A percentile compares a stretch with the other conserved stretches of the same genome.
phyloP scores from a whole-genome alignment of 2,888 invertebrate species.

The Prenolepis imparis region DNA sequence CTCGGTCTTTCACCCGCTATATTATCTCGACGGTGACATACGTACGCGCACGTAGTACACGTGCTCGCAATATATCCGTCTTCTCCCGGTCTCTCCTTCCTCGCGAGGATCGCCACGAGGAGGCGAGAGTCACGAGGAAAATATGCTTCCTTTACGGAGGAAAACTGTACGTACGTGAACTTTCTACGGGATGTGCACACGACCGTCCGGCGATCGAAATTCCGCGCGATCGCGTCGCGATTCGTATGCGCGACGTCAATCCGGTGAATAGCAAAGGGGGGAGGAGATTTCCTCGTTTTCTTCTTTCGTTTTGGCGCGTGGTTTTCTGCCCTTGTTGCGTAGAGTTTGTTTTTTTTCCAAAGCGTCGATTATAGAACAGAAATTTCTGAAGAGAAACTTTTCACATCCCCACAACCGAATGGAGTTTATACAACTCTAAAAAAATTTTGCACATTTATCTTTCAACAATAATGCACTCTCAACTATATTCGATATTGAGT shows the following conservation, averaged over 20 bases:
- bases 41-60: slow-evolving; percentile 75
- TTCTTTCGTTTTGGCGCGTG: neutral
- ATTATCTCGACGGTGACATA: slow-evolving; percentile 74
- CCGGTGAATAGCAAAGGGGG: neutral
- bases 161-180: slow-evolving; percentile 25
- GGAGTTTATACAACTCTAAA: neutral
- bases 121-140: slow-evolving; percentile 50
- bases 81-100: slow-evolving; percentile 5
- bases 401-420: neutral
- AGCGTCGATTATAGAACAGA: neutral
- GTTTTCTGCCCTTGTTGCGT: too few relatives aligned
- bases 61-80: slow-evolving; percentile 74
- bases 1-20: slow-evolving; percentile 81
- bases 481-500: neutral
- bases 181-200: neutral
- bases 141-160: slow-evolving; percentile 53
- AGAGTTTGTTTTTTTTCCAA: neutral
- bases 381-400: neutral
- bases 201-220: slow-evolving; percentile 9
- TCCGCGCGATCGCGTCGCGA: neutral
- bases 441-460: neutral
- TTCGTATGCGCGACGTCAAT: slow-evolving; percentile 1
- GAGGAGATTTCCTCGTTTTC: neutral
- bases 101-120: neutral
- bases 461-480: neutral